phyloP scores from a whole-genome alignment of 2,113 vertebrate species.

The Microtus richardsoni region DNA sequence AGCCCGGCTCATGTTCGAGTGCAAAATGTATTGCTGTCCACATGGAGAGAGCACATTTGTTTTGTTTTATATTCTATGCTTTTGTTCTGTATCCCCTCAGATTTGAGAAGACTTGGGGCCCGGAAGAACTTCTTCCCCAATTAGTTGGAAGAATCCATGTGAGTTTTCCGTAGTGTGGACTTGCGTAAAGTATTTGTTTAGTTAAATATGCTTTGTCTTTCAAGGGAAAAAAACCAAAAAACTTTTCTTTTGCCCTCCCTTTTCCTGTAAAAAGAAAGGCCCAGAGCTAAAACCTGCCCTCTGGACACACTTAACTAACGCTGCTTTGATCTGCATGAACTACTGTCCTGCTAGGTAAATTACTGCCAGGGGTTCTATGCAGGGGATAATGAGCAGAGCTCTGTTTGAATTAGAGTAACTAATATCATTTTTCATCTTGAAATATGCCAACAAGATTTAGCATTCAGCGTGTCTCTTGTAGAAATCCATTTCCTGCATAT shows the following conservation, averaged over 20 bases:
- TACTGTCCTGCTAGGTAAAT: constrained; percentile 61
- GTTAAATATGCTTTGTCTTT: constrained; percentile 57
- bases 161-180: constrained; percentile 38
- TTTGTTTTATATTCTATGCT: neutral
- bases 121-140: neutral
- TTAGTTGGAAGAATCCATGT: neutral
- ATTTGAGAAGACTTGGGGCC: neutral
- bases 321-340: constrained; percentile 86
- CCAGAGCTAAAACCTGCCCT: constrained; percentile 81
- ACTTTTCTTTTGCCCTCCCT: neutral
- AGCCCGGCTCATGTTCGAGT: neutral
- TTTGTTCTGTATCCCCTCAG: constrained; percentile 3
- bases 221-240: neutral
- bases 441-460: constrained; percentile 42
- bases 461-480: neutral
- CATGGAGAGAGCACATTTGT: constrained; percentile 19
- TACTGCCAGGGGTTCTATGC: constrained; percentile 67
- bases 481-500: constrained; percentile 17
- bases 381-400: constrained; percentile 45
- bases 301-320: constrained; percentile 84
- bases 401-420: constrained; percentile 54
- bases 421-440: constrained; percentile 60
- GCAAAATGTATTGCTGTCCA: constrained; percentile 16
- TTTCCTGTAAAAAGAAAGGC: constrained; percentile 59
- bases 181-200: constrained; percentile 34